Percentiles rank a stretch among this genome's conserved stretches.
Evolutionary conservation across 2,888 invertebrate genomes (phyloP).

Genomic region (Mechanitis messenoides): DNA sequence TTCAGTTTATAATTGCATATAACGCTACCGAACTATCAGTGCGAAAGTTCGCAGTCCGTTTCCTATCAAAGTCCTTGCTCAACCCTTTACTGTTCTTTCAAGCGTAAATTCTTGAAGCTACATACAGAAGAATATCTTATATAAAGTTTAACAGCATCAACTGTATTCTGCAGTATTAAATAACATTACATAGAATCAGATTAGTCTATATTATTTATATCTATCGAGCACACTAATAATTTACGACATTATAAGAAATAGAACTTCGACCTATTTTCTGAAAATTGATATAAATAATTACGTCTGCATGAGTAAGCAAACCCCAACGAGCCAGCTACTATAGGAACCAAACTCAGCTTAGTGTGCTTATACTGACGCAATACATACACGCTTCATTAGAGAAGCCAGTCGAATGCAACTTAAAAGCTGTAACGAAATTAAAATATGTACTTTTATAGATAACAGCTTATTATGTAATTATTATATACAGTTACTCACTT

Average conservation of each 20-base stretch:
- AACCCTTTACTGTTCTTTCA: slow-evolving; percentile 22
- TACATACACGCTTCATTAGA: slow-evolving; percentile 28
- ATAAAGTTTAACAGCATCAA: not conserved
- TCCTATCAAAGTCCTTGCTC: slow-evolving; percentile 25
- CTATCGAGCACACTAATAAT: too few species aligned
- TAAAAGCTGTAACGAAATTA: slow-evolving; percentile 13
- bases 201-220: too few species aligned
- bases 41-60: slow-evolving; percentile 25
- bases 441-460: too few species aligned
- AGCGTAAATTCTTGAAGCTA: slow-evolving; percentile 14
- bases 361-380: slow-evolving; percentile 23
- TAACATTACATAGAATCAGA: too few species aligned
- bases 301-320: slow-evolving; percentile 3
- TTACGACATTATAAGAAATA: too few species aligned
- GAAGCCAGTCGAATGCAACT: slow-evolving; percentile 13
- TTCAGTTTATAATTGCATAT: slow-evolving; percentile 20
- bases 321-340: slow-evolving; percentile 5
- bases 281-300: slow-evolving; percentile 6
- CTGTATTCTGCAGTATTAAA: not conserved
- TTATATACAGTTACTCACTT: too few species aligned
- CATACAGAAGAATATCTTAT: slow-evolving; percentile 1
- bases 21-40: slow-evolving; percentile 18
- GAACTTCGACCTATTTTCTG: not conserved
- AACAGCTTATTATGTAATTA: too few species aligned
- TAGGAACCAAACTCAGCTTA: slow-evolving; percentile 7